phyloP scores from a whole-genome alignment of 2,888 invertebrate genomes.

The Rhynchonema sp. region DNA sequence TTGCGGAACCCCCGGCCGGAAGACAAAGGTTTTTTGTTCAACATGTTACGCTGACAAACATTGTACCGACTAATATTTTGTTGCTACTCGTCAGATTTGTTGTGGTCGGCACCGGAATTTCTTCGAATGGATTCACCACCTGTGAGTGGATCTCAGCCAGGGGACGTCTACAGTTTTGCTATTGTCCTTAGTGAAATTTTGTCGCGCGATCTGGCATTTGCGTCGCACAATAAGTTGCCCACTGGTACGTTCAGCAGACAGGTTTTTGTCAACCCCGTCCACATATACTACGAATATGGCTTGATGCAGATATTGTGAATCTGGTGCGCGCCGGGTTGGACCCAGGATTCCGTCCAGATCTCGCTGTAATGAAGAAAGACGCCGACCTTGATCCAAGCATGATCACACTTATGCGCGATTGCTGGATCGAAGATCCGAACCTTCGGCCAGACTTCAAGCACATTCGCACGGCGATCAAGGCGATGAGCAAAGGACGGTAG shows the following conservation, averaged over 20 bases:
- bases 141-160: neutral
- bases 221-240: neutral
- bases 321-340: constrained; percentile 6
- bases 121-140: neutral
- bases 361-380: neutral
- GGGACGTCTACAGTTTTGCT: neutral
- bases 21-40: neutral
- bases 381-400: neutral
- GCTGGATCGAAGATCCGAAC: constrained; percentile 76
- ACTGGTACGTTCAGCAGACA: too few species aligned
- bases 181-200: constrained; percentile 3
- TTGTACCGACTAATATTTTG: too few species aligned
- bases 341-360: constrained; percentile 5
- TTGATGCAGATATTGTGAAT: constrained; percentile 4
- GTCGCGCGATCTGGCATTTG: neutral
- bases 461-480: constrained; percentile 66
- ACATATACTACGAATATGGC: neutral
- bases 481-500: constrained; percentile 68
- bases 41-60: too few species aligned
- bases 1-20: neutral
- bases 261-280: too few species aligned
- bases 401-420: constrained; percentile 49
- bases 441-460: constrained; percentile 69
- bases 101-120: neutral
- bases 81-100: neutral